Evolutionary conservation across 1,140 invertebrate genomes (phyloP).

Genomic region (Wiebesia pumilae): DNA sequence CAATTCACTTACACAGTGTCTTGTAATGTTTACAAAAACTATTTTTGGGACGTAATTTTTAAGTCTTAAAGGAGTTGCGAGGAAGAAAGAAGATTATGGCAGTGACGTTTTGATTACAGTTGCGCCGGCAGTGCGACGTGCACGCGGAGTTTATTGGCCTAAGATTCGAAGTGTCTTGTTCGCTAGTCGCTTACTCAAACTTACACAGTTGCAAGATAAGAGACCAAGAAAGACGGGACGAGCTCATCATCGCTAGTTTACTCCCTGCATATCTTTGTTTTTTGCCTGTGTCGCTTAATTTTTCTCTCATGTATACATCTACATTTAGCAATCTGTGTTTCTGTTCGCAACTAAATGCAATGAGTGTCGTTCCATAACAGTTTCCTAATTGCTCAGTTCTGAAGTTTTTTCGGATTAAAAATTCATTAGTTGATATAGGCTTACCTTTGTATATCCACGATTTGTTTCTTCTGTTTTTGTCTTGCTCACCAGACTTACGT

Average conservation of each 20-base stretch:
- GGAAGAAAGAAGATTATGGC: not conserved
- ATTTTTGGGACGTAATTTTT: no score
- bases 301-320: not conserved
- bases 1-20: not conserved
- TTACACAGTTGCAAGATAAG: not conserved
- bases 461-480: not conserved
- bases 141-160: slow-evolving; percentile 40
- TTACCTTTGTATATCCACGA: not conserved
- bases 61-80: not conserved
- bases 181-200: not conserved
- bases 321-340: no score
- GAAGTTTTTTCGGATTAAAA: not conserved
- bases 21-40: no score
- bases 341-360: no score
- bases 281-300: not conserved
- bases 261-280: not conserved
- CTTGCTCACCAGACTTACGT: not conserved
- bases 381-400: not conserved
- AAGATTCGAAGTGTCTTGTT: slow-evolving; percentile 20
- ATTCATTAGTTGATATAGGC: not conserved
- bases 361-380: no score
- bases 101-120: not conserved
- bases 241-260: not conserved
- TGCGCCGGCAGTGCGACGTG: not conserved
- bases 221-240: not conserved